Conservation (phyloP, 2,113 vertebrate genomes). For the Mesitornis unicolor region DNA sequence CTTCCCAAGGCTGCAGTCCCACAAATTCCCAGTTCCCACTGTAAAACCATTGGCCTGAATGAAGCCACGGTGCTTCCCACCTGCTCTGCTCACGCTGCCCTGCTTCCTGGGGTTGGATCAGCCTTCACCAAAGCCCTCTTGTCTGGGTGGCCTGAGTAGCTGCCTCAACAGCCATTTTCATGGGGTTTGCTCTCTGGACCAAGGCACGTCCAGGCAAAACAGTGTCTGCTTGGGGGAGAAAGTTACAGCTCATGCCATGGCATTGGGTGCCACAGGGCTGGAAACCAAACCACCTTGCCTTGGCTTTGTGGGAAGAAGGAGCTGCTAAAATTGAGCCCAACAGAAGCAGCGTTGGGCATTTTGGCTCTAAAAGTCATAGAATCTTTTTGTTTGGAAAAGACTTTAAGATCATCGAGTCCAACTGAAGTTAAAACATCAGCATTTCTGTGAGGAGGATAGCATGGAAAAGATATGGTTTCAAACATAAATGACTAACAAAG, state of each 20-base stretch:
- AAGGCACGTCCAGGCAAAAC: neutral
- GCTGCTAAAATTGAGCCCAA: neutral
- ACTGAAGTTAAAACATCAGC: neutral
- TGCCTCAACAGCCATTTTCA: neutral
- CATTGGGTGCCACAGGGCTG: neutral
- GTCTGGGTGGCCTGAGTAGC: neutral
- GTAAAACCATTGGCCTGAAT: accelerated
- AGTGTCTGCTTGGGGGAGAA: accelerated
- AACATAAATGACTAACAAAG: neutral
- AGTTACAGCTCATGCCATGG: neutral
- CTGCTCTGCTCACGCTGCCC: neutral
- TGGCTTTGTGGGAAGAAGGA: neutral
- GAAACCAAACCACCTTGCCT: neutral
- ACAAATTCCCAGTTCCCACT: neutral
- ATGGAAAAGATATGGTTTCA: neutral
- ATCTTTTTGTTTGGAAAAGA: neutral
- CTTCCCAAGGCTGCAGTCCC: neutral
- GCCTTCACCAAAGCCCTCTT: neutral
- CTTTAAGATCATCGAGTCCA: too few relatives aligned
- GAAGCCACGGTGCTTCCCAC: neutral
- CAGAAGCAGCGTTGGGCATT: neutral
- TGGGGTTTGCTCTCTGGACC: neutral
- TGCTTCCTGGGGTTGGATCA: accelerated
- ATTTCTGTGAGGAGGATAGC: neutral
- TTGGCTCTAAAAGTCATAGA: neutral